Conservation (phyloP, 2,888 invertebrate species). For the Pinctada fucata region DNA sequence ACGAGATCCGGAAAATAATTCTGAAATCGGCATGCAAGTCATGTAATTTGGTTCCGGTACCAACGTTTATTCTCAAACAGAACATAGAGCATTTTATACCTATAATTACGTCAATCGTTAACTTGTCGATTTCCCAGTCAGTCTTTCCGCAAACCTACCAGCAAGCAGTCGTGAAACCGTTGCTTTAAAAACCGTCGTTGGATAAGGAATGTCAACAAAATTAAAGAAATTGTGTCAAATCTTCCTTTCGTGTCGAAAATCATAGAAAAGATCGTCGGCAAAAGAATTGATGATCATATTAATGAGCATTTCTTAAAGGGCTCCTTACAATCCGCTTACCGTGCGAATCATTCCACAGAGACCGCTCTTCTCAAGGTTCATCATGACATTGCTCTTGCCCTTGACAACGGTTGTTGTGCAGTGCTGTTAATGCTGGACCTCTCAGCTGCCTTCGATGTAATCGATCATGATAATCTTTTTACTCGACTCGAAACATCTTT, state of each 20-base stretch:
- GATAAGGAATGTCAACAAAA: no score
- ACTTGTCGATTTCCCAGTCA: constrained; percentile 24
- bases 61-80: constrained; percentile 7
- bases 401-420: constrained; percentile 2
- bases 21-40: constrained; percentile 2
- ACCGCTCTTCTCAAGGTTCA: constrained; percentile 17
- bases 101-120: constrained; percentile 16
- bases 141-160: constrained; percentile 10
- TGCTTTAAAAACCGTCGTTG: constrained; percentile 11
- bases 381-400: constrained; percentile 14
- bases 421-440: constrained; percentile 8
- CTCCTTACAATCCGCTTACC: constrained; percentile 23
- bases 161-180: constrained; percentile 14
- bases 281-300: constrained; percentile 5
- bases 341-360: constrained; percentile 23
- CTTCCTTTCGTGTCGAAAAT: constrained; percentile 18
- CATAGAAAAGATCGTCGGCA: constrained; percentile 7
- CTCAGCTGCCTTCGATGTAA: constrained; percentile 7
- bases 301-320: neutral
- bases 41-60: constrained; percentile 18
- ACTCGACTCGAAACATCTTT: neutral
- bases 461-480: neutral
- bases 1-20: constrained; percentile 17
- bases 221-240: constrained; percentile 17
- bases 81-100: constrained; percentile 2